These are phyloP conservation scores for Chelmon rostratus DNA, from an alignment of 2,797 vertebrate genomes.

Conservation along the genomic window DNA sequence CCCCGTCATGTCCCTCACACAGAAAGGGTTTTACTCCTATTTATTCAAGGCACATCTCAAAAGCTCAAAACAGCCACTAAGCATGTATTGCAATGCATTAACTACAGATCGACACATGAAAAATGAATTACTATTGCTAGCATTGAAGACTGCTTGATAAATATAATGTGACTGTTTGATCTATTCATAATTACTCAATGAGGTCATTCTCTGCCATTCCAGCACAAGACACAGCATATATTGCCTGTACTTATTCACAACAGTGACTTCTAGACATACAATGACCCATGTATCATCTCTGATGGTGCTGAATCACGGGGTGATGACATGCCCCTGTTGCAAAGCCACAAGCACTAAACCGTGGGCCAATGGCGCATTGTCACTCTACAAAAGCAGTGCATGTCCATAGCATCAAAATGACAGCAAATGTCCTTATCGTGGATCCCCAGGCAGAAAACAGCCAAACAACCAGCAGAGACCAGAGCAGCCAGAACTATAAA, in stretches of 20 bases:
- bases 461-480: conserved; percentile 15
- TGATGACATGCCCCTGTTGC: conserved; percentile 54
- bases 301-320: conserved; percentile 49
- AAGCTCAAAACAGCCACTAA: conserved; percentile 76
- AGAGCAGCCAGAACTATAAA: conserved; percentile 24
- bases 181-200: conserved; percentile 78
- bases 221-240: conserved; percentile 51
- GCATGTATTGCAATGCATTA: conserved; percentile 80
- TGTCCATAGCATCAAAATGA: conserved; percentile 16
- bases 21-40: conserved; percentile 66
- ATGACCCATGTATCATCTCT: conserved; percentile 60
- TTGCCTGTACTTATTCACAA: conserved; percentile 36
- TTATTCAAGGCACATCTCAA: conserved; percentile 84
- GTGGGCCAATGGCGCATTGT: conserved; percentile 27
- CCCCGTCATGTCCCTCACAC: conserved; percentile 81
- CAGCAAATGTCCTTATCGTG: conserved; percentile 12
- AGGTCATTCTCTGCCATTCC: conserved; percentile 66
- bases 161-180: conserved; percentile 59
- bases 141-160: conserved; percentile 53
- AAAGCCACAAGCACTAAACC: conserved; percentile 45
- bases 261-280: conserved; percentile 46
- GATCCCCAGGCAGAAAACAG: background rate
- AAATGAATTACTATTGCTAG: conserved; percentile 68
- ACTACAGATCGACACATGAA: conserved; percentile 68
- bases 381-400: conserved; percentile 34